phyloP scores from a whole-genome alignment of 2,797 vertebrate genomes.

The Odontamblyopus rebecca region DNA sequence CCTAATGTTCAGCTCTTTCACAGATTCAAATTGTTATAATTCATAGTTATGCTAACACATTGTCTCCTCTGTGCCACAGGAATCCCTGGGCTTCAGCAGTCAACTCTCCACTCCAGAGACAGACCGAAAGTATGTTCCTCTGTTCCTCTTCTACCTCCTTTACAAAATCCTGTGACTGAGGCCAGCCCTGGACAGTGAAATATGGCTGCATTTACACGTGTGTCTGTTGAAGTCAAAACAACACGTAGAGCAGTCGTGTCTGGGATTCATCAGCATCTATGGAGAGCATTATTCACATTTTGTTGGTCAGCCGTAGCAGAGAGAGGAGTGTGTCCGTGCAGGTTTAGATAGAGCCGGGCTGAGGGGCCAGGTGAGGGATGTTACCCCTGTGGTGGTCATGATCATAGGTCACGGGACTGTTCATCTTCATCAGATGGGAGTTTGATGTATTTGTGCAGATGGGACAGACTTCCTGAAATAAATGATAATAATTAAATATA shows the following conservation, averaged over 20 bases:
- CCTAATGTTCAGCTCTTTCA: too few relatives aligned
- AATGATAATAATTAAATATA: too few relatives aligned
- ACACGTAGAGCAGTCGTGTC: constrained; percentile 22
- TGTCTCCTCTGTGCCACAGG: constrained; percentile 71
- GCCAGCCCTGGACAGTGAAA: constrained; percentile 21
- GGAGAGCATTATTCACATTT: constrained; percentile 27
- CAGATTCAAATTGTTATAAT: too few relatives aligned
- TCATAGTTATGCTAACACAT: constrained; percentile 10
- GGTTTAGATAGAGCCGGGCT: not conserved
- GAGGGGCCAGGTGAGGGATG: constrained; percentile 18
- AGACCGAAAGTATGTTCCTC: constrained; percentile 93
- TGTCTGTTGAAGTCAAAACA: constrained; percentile 57
- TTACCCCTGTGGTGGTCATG: constrained; percentile 5
- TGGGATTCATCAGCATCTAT: constrained; percentile 48
- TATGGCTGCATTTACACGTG: constrained; percentile 23
- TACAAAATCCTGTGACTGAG: constrained; percentile 6
- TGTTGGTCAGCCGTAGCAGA: constrained; percentile 16
- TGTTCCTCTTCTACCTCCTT: constrained; percentile 36
- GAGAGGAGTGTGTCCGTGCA: not conserved
- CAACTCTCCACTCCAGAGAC: constrained; percentile 91
- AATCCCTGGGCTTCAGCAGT: constrained; percentile 91
- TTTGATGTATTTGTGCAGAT: not conserved
- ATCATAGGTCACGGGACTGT: constrained; percentile 18
- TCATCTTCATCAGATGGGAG: not conserved
- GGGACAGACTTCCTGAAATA: not conserved